Evolutionary conservation across 1,140 invertebrate genomes (phyloP).

Genomic region (Drosophila nebulosa): DNA sequence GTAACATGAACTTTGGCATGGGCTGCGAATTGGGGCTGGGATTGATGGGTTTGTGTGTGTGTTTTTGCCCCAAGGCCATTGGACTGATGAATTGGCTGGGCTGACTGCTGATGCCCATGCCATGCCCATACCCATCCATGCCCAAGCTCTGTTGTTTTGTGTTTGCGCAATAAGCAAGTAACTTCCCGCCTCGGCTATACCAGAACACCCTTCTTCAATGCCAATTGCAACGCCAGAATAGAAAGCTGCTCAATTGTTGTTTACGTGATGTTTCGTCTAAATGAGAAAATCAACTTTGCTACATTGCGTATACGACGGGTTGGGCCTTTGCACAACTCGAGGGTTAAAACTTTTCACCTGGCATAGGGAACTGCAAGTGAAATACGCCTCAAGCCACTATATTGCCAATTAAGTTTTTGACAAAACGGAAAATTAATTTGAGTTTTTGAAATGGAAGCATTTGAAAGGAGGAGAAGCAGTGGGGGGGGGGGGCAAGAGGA

Average conservation of each 20-base stretch:
- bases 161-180: slow-evolving; percentile 32
- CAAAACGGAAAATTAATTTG: slow-evolving; percentile 76
- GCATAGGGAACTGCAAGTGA: slow-evolving; percentile 26
- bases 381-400: slow-evolving; percentile 40
- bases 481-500: neutral
- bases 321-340: slow-evolving; percentile 4
- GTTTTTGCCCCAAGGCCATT: slow-evolving; percentile 33
- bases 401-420: slow-evolving; percentile 68
- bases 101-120: slow-evolving; percentile 29
- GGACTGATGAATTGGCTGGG: slow-evolving; percentile 23
- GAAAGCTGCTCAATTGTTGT: slow-evolving; percentile 73
- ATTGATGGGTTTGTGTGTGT: neutral
- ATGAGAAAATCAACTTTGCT: slow-evolving; percentile 56
- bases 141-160: neutral
- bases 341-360: slow-evolving; percentile 50
- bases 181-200: no score
- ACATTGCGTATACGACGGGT: slow-evolving; percentile 65
- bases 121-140: slow-evolving; percentile 22
- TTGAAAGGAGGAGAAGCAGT: no score
- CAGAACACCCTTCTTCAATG: neutral
- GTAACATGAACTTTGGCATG: slow-evolving; percentile 48
- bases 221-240: slow-evolving; percentile 5
- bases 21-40: neutral
- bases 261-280: slow-evolving; percentile 73
- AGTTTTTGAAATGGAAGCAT: slow-evolving; percentile 39